These are phyloP conservation scores for Oostethus manadensis DNA, from an alignment of 2,113 vertebrate genomes.

Conservation along the genomic window DNA sequence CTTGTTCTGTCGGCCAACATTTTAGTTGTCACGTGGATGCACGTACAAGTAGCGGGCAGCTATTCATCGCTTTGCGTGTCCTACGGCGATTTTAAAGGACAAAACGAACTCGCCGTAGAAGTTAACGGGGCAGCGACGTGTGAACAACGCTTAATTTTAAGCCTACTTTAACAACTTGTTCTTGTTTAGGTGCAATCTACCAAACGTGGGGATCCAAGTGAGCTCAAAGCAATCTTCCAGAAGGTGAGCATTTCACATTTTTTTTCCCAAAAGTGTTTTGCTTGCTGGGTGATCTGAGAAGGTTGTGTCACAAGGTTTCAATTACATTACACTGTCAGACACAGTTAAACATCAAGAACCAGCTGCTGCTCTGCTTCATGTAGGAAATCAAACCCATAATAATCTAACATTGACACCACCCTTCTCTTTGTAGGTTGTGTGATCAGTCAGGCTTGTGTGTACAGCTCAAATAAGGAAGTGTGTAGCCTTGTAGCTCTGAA, in stretches of 20 bases:
- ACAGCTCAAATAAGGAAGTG: background rate
- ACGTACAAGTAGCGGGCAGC: background rate
- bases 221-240: constrained; percentile 87
- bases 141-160: background rate
- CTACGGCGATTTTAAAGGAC: background rate
- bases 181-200: constrained; percentile 81
- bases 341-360: constrained; percentile 10
- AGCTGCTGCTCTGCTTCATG: background rate
- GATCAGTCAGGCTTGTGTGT: background rate
- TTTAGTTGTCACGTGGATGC: background rate
- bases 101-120: too few relatives aligned
- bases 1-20: background rate
- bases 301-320: constrained; percentile 47
- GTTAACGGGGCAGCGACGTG: background rate
- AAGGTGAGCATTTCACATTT: constrained; percentile 75
- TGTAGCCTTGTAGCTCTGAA: background rate
- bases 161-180: background rate
- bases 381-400: background rate
- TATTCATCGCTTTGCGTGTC: background rate
- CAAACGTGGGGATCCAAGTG: constrained; percentile 88
- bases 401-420: background rate
- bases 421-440: background rate
- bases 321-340: constrained; percentile 42
- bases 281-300: constrained; percentile 3
- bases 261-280: background rate